phyloP scores from a whole-genome alignment of 1,140 invertebrate species.

The Macrocentrus cingulum region DNA sequence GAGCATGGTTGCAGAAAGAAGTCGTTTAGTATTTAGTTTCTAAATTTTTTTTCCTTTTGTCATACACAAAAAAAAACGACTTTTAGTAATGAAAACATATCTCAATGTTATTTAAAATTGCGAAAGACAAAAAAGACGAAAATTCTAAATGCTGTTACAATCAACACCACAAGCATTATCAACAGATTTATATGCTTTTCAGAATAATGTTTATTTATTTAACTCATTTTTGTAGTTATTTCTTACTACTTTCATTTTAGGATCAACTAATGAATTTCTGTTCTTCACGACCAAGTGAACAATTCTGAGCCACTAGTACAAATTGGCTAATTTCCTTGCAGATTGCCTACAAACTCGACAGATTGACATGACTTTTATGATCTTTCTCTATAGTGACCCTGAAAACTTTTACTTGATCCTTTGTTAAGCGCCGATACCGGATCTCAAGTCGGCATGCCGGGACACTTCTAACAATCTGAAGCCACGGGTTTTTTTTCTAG shows the following conservation, averaged over 20 bases:
- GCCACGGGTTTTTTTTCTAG: too few species aligned
- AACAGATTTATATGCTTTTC: too few species aligned
- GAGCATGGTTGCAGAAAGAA: too few species aligned
- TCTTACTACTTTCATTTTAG: not conserved
- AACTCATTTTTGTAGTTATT: not conserved
- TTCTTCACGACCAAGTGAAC: not conserved
- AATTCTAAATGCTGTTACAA: too few species aligned
- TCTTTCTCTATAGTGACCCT: slow-evolving; percentile 13
- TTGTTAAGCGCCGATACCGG: slow-evolving; percentile 10
- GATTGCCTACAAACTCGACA: slow-evolving; percentile 1
- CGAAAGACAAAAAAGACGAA: too few species aligned
- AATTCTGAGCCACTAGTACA: slow-evolving; percentile 2
- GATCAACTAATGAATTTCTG: not conserved
- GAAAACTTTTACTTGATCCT: slow-evolving; percentile 17
- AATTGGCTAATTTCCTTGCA: slow-evolving; percentile 22
- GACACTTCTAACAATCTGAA: not conserved
- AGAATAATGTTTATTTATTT: too few species aligned
- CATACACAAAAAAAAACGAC: too few species aligned
- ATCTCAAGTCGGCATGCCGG: not conserved
- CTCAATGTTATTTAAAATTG: too few species aligned
- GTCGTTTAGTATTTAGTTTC: too few species aligned
- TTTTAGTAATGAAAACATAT: too few species aligned
- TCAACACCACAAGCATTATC: too few species aligned
- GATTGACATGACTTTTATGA: slow-evolving; percentile 21
- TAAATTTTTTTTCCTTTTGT: too few species aligned